Conservation (phyloP, 37 sponge, comb jelly and placozoan genomes). For the Chondrilla cf. caribensis region DNA sequence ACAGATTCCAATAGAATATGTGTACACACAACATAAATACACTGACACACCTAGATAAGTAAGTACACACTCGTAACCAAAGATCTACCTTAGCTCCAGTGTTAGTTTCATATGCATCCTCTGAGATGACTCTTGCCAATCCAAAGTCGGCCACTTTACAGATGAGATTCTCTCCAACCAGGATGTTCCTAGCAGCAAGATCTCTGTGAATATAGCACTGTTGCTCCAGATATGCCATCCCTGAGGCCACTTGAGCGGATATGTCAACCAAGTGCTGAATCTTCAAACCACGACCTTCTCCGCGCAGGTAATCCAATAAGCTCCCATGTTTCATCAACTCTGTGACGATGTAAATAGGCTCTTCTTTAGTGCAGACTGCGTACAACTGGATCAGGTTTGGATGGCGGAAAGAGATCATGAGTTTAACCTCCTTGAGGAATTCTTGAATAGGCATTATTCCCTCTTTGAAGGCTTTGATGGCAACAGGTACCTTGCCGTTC, state of each 20-base stretch:
- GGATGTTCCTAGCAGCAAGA: conserved; percentile 94
- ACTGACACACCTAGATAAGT: conserved; percentile 27
- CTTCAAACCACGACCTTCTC: conserved; percentile 76
- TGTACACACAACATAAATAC: conserved; percentile 22
- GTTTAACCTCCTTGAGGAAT: conserved; percentile 91
- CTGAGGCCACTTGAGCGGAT: conserved; percentile 86
- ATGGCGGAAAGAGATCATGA: conserved; percentile 95
- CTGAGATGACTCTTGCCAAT: conserved; percentile 88
- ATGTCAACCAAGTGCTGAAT: conserved; percentile 84
- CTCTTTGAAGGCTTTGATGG: conserved; percentile 93
- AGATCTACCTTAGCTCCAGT: not conserved
- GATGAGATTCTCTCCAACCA: conserved; percentile 91
- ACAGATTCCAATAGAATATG: too few species aligned
- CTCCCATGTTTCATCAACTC: conserved; percentile 96
- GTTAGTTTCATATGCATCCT: too few species aligned
- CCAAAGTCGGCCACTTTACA: conserved; percentile 98
- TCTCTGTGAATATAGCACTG: conserved; percentile 97
- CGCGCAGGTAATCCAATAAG: conserved; percentile 87
- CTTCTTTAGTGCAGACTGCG: conserved; percentile 93
- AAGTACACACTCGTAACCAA: not conserved
- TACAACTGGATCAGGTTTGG: conserved; percentile 96
- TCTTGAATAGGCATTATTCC: conserved; percentile 92
- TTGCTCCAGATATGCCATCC: conserved; percentile 95
- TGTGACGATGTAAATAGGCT: conserved; percentile 95
- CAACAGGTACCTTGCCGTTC: conserved; percentile 90